Percentiles rank a stretch among this genome's conserved stretches.
Conservation (phyloP, 2,888 invertebrate species). For the Nymphalis urticae region DNA sequence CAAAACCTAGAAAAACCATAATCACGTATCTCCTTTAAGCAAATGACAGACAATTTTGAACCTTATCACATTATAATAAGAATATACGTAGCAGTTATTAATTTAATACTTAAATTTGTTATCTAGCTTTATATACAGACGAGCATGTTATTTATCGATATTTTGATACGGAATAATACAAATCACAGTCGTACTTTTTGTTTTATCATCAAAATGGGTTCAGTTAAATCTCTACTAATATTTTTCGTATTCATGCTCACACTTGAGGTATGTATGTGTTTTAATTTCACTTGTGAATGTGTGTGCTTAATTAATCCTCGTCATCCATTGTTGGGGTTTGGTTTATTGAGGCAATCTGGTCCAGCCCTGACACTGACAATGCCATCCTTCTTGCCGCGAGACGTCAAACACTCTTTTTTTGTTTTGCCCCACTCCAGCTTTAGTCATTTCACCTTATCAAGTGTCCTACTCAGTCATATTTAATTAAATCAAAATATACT, state of each 20-base stretch:
- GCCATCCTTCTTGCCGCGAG: no score
- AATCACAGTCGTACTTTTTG: background rate
- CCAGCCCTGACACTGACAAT: no score
- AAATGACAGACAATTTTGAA: background rate
- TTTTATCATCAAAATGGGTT: slow-evolving; percentile 20
- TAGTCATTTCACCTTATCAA: no score
- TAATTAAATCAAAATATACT: no score
- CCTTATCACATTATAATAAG: background rate
- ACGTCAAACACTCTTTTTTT: no score
- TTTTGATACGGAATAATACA: slow-evolving; percentile 1
- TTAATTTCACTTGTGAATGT: background rate
- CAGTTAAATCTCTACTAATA: slow-evolving; percentile 8
- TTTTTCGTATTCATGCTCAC: slow-evolving; percentile 21
- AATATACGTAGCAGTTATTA: background rate
- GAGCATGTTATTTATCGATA: background rate
- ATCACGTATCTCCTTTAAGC: background rate
- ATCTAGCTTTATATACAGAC: slow-evolving; percentile 15
- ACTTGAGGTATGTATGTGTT: slow-evolving; percentile 7
- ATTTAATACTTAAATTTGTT: no score
- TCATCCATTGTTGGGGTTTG: no score
- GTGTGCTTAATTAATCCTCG: background rate
- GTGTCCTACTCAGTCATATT: no score
- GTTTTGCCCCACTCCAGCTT: no score
- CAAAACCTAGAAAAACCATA: slow-evolving; percentile 13
- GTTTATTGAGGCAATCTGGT: no score